Evolutionary conservation across 2,113 vertebrate genomes (phyloP), one percentile per base, ranked within the genome.

Genomic region (Odobenus rosmarus): DNA sequence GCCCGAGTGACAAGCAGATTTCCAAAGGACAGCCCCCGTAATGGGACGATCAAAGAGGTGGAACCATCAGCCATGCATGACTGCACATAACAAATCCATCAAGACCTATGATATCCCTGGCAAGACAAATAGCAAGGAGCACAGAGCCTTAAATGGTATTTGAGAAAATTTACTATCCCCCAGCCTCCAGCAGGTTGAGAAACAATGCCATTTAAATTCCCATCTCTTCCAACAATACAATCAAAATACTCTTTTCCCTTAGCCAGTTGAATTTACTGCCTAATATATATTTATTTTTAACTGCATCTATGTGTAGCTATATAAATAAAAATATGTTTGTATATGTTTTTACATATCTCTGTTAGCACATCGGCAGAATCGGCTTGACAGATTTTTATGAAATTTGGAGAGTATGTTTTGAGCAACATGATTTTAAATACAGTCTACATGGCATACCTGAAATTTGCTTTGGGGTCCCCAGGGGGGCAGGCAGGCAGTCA

Each of bases 11-110:
- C 80, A 57, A 31, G 61, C 36, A 7, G 89, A 74, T 95, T 96
- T 97, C 94, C 79, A 76, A 88, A 93, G 91, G 49, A 84, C 69
- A 80, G 91, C 33, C 85, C 85, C 46, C 0, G 0, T 86, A 95
- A 97, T 81, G 80, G 92, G 59, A 77, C 33, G 7, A 96, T 97
- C 93, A 95, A 93, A 96, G 64, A 83, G 26, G 87, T 59, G 28
- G 92, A 90, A 93, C 53, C 85, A 36, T 85, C 92, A 95, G 92
- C 92, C 84, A 97, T 88, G 92, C 95, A 90, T 96, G 97, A 97
- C 96, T 80, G 36, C 36, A 23, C 69, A 94, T 94, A 97, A 95
- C 89, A 97, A 97, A 97, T 97, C 95, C 88, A 96, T 98, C 95
- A 96, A 97, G 92, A 94, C 71, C 49, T 51, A 31, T 96, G 95